These are phyloP conservation scores for Acanthosoma haemorrhoidale DNA, from an alignment of 2,888 invertebrate species.

Conservation along the genomic window DNA sequence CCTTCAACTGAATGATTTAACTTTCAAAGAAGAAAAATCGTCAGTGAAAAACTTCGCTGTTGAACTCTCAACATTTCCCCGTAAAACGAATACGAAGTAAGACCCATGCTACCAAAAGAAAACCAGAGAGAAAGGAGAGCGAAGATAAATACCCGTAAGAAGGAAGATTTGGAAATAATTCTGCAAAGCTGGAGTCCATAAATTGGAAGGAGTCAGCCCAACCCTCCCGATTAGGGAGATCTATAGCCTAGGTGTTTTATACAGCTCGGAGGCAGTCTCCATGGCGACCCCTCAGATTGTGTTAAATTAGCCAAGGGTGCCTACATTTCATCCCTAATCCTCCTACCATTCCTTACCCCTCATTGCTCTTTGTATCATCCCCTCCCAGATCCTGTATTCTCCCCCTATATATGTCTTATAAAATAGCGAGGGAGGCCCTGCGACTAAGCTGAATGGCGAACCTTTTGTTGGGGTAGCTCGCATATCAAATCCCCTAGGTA, in stretches of 20 bases:
- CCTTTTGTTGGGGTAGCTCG: too few species aligned
- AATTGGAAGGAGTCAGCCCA: neutral
- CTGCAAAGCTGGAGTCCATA: conserved; percentile 12
- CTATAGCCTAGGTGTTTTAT: conserved; percentile 37
- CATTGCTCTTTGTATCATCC: neutral
- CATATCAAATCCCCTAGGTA: neutral
- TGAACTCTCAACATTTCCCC: too few species aligned
- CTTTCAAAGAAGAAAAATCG: too few species aligned
- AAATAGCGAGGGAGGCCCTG: neutral
- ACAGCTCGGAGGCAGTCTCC: conserved; percentile 25
- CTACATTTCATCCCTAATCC: conserved; percentile 6
- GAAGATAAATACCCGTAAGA: conserved; percentile 28
- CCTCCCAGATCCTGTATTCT: neutral
- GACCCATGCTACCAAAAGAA: too few species aligned
- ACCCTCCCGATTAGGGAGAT: conserved; percentile 34
- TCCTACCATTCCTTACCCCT: conserved; percentile 16
- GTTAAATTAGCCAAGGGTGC: conserved; percentile 17
- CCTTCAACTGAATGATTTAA: too few species aligned
- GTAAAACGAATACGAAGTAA: too few species aligned
- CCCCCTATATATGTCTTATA: neutral
- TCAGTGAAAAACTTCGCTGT: too few species aligned
- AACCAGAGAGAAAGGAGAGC: neutral
- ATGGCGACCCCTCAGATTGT: conserved; percentile 6
- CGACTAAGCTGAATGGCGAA: too few species aligned
- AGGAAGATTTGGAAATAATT: conserved; percentile 37